Evolutionary conservation across 2,888 invertebrate species (phyloP).

Genomic region (Byasa hedistus): DNA sequence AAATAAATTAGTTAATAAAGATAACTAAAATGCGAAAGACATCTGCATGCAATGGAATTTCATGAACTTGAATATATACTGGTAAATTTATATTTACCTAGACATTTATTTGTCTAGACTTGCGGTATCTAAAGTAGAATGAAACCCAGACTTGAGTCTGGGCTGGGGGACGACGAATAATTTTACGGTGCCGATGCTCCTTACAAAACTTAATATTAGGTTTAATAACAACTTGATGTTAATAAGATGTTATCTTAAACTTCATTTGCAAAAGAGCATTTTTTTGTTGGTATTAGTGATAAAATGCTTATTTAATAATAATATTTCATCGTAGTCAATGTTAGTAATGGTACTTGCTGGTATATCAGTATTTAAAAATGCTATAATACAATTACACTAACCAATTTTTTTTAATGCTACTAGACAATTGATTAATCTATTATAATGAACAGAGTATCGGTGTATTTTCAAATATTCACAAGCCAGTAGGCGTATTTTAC

Average conservation of each 20-base stretch:
- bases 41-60: conserved; percentile 3
- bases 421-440: neutral
- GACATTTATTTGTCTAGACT: conserved; percentile 29
- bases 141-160: neutral
- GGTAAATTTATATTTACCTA: conserved; percentile 17
- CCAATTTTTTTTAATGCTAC: neutral
- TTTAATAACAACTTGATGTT: neutral
- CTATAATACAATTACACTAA: too few species aligned
- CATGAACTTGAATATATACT: conserved; percentile 8
- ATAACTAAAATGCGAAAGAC: neutral
- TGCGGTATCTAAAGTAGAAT: conserved; percentile 22
- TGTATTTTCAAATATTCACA: neutral
- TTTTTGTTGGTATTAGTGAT: too few species aligned
- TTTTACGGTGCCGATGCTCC: conserved; percentile 18
- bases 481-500: neutral
- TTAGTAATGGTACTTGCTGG: too few species aligned
- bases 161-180: neutral
- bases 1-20: neutral
- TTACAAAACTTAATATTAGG: neutral
- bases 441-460: conserved; percentile 1
- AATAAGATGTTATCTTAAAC: neutral
- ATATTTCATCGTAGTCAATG: too few species aligned
- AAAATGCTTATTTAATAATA: too few species aligned
- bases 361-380: too few species aligned
- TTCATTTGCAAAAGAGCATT: neutral